Evolutionary conservation across 1,140 invertebrate genomes (phyloP).

Genomic region (Drosophila nigromelanica): DNA sequence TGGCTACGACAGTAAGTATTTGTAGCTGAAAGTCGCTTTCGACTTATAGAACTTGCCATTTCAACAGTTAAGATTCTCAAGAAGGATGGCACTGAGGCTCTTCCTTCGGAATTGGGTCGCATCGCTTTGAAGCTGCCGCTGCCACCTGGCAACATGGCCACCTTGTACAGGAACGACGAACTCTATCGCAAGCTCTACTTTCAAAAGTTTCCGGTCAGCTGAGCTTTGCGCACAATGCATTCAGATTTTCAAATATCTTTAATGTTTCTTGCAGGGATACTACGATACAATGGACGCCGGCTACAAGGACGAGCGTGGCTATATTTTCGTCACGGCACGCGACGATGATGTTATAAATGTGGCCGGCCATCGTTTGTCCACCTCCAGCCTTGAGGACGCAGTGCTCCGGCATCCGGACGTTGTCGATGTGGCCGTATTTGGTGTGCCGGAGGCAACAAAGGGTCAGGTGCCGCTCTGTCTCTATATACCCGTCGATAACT

Average conservation of each 20-base stretch:
- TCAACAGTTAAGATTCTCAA: constrained; percentile 89
- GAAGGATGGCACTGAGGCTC: constrained; percentile 88
- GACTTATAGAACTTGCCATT: constrained; percentile 52
- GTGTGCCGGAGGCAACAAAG: constrained; percentile 94
- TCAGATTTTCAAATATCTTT: background rate
- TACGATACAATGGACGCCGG: constrained; percentile 98
- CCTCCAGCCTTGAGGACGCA: constrained; percentile 94
- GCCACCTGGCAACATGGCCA: constrained; percentile 93
- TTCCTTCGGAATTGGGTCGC: constrained; percentile 90
- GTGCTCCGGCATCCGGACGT: constrained; percentile 92
- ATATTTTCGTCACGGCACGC: constrained; percentile 94
- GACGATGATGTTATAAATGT: constrained; percentile 99
- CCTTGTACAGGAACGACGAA: constrained; percentile 92
- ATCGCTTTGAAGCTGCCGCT: constrained; percentile 94
- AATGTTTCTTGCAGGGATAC: constrained; percentile 89
- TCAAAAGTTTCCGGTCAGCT: constrained; percentile 89
- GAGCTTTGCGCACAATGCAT: background rate
- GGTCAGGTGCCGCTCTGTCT: constrained; percentile 95
- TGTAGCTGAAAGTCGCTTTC: no score
- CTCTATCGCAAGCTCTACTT: constrained; percentile 93
- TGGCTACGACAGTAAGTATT: constrained; percentile 91
- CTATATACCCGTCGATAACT: constrained; percentile 88
- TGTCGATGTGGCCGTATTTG: constrained; percentile 93
- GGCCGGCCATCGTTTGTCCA: constrained; percentile 95
- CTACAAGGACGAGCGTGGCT: constrained; percentile 92